phyloP scores from a whole-genome alignment of 1,140 invertebrate genomes.

The Drosophila lacteicornis region DNA sequence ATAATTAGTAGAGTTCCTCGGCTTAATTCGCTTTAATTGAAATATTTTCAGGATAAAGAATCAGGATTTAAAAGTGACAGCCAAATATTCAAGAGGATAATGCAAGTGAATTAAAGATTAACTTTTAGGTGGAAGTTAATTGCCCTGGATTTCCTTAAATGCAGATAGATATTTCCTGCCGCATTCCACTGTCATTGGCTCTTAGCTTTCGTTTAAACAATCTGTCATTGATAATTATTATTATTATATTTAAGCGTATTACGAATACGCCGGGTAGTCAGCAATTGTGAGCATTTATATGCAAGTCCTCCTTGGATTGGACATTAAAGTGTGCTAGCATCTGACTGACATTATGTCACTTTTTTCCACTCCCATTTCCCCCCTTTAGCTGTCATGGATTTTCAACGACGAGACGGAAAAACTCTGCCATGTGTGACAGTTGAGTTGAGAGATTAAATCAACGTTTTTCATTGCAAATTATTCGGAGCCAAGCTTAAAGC shows the following conservation, averaged over 20 bases:
- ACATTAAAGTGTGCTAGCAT: constrained; percentile 39
- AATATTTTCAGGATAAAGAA: constrained; percentile 15
- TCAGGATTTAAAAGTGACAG: neutral
- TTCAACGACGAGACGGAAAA: constrained; percentile 32
- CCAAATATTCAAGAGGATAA: neutral
- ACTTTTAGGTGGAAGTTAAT: constrained; percentile 5
- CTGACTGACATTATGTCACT: constrained; percentile 56
- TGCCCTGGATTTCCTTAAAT: constrained; percentile 7
- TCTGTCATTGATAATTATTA: constrained; percentile 29
- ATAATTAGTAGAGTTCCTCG: constrained; percentile 46
- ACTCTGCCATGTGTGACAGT: constrained; percentile 35
- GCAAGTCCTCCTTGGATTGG: constrained; percentile 46
- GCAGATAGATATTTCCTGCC: constrained; percentile 1
- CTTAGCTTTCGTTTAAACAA: constrained; percentile 18
- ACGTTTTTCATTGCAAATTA: constrained; percentile 36
- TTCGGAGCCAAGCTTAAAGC: constrained; percentile 12
- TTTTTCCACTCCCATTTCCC: constrained; percentile 7
- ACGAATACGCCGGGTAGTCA: constrained; percentile 46
- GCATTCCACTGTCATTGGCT: constrained; percentile 7
- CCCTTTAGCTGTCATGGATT: constrained; percentile 10
- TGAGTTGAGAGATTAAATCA: constrained; percentile 46
- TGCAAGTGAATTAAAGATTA: neutral
- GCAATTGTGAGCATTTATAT: constrained; percentile 19
- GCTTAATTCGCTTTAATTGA: constrained; percentile 42
- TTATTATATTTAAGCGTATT: constrained; percentile 26